Conservation (phyloP, 2,888 invertebrate genomes). For the Pristionchus mayeri region DNA sequence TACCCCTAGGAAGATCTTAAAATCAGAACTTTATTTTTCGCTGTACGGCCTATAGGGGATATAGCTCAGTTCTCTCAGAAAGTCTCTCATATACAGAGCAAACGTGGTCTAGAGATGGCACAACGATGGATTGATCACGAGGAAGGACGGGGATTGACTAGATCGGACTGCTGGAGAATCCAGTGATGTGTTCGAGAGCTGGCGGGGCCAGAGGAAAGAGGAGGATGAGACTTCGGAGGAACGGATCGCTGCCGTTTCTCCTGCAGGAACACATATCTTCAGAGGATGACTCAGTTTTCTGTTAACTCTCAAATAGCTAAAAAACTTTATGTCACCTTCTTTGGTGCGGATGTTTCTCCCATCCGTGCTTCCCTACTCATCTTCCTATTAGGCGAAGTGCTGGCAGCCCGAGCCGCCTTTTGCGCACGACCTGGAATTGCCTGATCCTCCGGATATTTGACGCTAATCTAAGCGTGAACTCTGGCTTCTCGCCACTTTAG, state of each 20-base stretch:
- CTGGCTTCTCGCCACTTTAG: not conserved
- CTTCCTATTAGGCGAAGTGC: constrained; percentile 61
- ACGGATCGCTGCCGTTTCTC: constrained; percentile 48
- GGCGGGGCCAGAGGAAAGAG: not conserved
- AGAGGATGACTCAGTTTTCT: not conserved
- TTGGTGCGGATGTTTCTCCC: not conserved
- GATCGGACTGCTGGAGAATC: constrained; percentile 71
- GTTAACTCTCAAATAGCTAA: constrained; percentile 45
- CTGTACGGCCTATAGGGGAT: too few species aligned
- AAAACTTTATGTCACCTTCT: constrained; percentile 50
- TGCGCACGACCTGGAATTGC: constrained; percentile 20
- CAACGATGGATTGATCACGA: not conserved
- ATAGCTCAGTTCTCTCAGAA: too few species aligned
- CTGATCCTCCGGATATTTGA: not conserved
- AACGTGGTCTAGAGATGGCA: not conserved
- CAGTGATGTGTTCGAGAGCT: constrained; percentile 65
- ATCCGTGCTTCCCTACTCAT: not conserved
- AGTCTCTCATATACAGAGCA: too few species aligned
- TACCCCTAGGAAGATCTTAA: too few species aligned
- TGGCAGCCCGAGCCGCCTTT: constrained; percentile 55
- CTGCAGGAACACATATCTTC: not conserved
- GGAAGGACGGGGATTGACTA: constrained; percentile 56
- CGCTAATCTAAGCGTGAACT: not conserved
- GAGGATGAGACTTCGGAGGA: constrained; percentile 45
- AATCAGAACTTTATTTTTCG: too few species aligned